Evolutionary conservation across 2,113 vertebrate species (phyloP).

Genomic region (Prochilodus magdalenae): DNA sequence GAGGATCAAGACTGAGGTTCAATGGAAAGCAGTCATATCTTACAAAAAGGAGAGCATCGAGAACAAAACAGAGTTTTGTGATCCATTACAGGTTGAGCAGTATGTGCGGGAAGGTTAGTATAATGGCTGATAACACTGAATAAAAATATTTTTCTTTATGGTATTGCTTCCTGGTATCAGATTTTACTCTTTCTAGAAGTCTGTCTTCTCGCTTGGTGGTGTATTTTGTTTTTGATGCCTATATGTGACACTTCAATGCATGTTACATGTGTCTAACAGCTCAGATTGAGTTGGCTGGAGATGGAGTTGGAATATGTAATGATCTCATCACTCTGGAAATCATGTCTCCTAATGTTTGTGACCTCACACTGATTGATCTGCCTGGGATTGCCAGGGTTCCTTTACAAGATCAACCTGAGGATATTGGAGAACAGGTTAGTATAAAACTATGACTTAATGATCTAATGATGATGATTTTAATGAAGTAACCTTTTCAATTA

Average conservation of each 20-base stretch:
- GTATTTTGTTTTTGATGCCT: neutral
- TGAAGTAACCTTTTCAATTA: no score
- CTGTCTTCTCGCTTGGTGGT: no score
- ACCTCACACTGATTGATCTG: constrained; percentile 85
- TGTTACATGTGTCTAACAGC: constrained; percentile 64
- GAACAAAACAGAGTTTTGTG: no score
- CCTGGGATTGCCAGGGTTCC: constrained; percentile 84
- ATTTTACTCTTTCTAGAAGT: no score
- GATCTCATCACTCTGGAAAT: constrained; percentile 78
- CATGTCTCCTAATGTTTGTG: constrained; percentile 74
- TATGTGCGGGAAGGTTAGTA: constrained; percentile 48
- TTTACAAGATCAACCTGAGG: constrained; percentile 74
- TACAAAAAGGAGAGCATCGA: constrained; percentile 29
- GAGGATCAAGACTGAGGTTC: constrained; percentile 38
- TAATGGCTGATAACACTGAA: neutral
- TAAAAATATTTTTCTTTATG: no score
- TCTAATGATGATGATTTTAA: no score
- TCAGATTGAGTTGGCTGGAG: constrained; percentile 74
- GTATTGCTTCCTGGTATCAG: no score
- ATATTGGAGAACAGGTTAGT: constrained; percentile 78
- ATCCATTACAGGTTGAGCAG: constrained; percentile 46
- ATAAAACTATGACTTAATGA: no score
- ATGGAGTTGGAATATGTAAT: constrained; percentile 66
- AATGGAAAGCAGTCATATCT: constrained; percentile 49
- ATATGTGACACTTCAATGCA: no score